A percentile compares a stretch with the other conserved stretches of the same genome.
phyloP scores from a whole-genome alignment of 2,888 invertebrate species.

The Athripsodes cinereus region DNA sequence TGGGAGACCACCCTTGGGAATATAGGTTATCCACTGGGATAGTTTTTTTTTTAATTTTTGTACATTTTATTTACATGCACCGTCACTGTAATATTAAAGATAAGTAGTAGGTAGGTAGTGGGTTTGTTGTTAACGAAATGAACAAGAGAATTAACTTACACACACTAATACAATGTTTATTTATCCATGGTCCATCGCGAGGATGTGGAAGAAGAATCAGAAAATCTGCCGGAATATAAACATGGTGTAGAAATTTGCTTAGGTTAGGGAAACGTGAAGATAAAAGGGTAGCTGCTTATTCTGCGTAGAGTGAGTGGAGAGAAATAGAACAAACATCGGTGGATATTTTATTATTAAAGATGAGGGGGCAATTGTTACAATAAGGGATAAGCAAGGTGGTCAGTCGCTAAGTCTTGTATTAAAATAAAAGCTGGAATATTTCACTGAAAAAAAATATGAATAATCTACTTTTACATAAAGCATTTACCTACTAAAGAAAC shows the following conservation, averaged over 20 bases:
- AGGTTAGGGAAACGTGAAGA: conserved; percentile 46
- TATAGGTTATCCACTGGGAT: too few relatives aligned
- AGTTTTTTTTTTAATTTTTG: too few relatives aligned
- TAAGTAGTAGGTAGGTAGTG: background rate
- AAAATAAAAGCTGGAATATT: too few relatives aligned
- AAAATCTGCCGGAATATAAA: conserved; percentile 26
- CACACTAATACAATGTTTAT: background rate
- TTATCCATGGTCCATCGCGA: conserved; percentile 18
- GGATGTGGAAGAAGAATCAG: conserved; percentile 29
- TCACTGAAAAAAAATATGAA: too few relatives aligned
- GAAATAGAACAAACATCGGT: conserved; percentile 33
- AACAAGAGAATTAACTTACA: background rate
- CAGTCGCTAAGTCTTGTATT: conserved; percentile 4
- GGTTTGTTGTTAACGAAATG: background rate
- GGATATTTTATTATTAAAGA: conserved; percentile 28
- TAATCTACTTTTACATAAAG: too few relatives aligned
- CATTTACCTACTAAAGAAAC: too few relatives aligned
- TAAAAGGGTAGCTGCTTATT: conserved; percentile 21
- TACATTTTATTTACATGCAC: background rate
- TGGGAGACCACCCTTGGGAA: too few relatives aligned
- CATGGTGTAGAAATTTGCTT: conserved; percentile 47
- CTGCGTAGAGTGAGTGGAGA: conserved; percentile 32
- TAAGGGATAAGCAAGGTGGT: conserved; percentile 24
- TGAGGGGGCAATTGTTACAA: conserved; percentile 15
- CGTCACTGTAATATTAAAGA: background rate